Conservation (phyloP, 2,113 vertebrate species). For the Sminthopsis crassicaudata region DNA sequence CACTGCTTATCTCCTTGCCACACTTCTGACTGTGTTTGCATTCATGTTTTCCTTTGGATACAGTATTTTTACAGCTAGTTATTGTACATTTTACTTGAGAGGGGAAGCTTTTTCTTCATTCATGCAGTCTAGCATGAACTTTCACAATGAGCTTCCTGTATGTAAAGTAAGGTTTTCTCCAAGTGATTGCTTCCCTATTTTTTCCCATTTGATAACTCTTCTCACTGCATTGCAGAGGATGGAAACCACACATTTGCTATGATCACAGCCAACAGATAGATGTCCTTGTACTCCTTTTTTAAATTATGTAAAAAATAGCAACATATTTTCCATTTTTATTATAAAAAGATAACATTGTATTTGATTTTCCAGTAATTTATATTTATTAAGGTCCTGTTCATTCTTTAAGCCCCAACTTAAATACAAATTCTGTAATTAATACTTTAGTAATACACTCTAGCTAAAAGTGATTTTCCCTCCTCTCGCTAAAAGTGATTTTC, state of each 20-base stretch:
- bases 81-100: background rate
- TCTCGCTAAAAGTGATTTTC: background rate
- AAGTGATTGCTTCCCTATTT: background rate
- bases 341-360: background rate
- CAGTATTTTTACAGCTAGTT: background rate
- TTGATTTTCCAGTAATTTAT: background rate
- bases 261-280: background rate
- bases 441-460: background rate
- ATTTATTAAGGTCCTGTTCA: background rate
- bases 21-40: background rate
- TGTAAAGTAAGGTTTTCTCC: background rate
- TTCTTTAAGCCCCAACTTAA: background rate
- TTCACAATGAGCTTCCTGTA: background rate
- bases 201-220: background rate
- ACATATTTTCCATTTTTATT: background rate
- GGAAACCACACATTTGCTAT: background rate
- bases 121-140: background rate
- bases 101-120: background rate
- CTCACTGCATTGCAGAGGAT: background rate
- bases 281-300: background rate
- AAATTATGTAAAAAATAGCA: slow-evolving; percentile 13
- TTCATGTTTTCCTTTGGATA: background rate
- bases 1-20: background rate
- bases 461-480: background rate
- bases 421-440: background rate